These are phyloP conservation scores for Amiota minor DNA, from an alignment of 2,888 invertebrate species.

Conservation along the genomic window DNA sequence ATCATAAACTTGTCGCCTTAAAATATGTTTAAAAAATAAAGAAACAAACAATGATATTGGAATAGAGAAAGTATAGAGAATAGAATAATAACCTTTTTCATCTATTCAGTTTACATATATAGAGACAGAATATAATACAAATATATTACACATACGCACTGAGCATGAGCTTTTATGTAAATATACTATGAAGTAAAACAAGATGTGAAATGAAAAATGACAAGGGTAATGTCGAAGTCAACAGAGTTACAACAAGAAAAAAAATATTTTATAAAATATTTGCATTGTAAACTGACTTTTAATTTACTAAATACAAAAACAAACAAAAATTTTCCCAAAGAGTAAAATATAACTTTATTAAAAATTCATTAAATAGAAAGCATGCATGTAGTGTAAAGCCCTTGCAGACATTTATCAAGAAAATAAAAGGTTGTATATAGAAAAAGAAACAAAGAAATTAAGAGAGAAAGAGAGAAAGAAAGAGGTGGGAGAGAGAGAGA, in stretches of 20 bases:
- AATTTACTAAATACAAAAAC: slow-evolving; percentile 6
- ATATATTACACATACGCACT: background rate
- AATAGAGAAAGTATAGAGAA: no score
- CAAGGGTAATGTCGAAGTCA: background rate
- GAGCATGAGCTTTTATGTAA: background rate
- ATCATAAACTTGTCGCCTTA: slow-evolving; percentile 1
- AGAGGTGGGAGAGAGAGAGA: no score
- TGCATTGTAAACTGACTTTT: slow-evolving; percentile 12
- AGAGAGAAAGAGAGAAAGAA: no score
- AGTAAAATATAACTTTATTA: slow-evolving; percentile 10
- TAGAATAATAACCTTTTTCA: no score
- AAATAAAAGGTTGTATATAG: no score
- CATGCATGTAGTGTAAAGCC: background rate
- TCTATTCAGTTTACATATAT: no score
- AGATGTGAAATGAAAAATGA: background rate
- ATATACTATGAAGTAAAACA: background rate
- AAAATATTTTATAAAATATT: slow-evolving; percentile 14
- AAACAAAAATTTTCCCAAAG: slow-evolving; percentile 2
- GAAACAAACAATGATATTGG: no score
- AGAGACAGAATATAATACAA: no score
- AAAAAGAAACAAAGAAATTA: no score
- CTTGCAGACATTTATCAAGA: no score
- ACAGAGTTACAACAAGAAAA: background rate
- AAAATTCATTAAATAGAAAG: slow-evolving; percentile 30
- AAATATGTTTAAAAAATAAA: background rate